Evolutionary conservation across 2,113 vertebrate genomes (phyloP).

Genomic region (Trogon surrucura): DNA sequence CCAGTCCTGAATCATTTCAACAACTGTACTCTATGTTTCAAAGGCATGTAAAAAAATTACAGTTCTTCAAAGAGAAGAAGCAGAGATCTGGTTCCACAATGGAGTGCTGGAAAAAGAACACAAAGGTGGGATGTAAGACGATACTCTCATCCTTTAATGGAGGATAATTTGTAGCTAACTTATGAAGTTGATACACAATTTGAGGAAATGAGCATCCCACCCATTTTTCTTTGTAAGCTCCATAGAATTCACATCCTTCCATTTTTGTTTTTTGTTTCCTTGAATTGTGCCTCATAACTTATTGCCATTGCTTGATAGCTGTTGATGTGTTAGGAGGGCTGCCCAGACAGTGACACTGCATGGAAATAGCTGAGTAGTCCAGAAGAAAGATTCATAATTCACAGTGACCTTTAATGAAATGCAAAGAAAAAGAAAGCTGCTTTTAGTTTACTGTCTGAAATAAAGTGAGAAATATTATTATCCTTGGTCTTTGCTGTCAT

Average conservation of each 20-base stretch:
- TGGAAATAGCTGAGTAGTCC: slow-evolving; percentile 19
- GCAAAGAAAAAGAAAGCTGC: background rate
- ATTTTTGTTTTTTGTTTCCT: slow-evolving; percentile 70
- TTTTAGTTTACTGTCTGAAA: background rate
- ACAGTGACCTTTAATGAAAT: background rate
- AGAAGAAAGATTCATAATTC: slow-evolving; percentile 1
- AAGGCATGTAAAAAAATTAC: background rate
- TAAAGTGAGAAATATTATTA: background rate
- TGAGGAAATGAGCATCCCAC: slow-evolving; percentile 58
- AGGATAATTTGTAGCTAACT: background rate
- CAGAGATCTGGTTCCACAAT: background rate
- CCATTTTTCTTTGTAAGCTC: slow-evolving; percentile 34
- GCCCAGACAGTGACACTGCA: slow-evolving; percentile 24
- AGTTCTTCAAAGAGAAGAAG: background rate
- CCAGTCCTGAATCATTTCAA: background rate
- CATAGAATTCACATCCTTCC: slow-evolving; percentile 65
- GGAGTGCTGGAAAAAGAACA: background rate
- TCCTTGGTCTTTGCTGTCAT: background rate
- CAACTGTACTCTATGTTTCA: background rate
- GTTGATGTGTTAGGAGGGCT: slow-evolving; percentile 14
- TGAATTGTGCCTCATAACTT: slow-evolving; percentile 62
- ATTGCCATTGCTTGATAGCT: slow-evolving; percentile 15
- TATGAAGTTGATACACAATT: slow-evolving; percentile 45
- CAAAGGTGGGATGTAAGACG: slow-evolving; percentile 9
- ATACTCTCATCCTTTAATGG: background rate